Percentiles rank a stretch among this genome's conserved stretches.
These are phyloP conservation scores for Takifugu rubripes DNA, from an alignment of 2,797 vertebrate genomes.

Conservation along the genomic window DNA sequence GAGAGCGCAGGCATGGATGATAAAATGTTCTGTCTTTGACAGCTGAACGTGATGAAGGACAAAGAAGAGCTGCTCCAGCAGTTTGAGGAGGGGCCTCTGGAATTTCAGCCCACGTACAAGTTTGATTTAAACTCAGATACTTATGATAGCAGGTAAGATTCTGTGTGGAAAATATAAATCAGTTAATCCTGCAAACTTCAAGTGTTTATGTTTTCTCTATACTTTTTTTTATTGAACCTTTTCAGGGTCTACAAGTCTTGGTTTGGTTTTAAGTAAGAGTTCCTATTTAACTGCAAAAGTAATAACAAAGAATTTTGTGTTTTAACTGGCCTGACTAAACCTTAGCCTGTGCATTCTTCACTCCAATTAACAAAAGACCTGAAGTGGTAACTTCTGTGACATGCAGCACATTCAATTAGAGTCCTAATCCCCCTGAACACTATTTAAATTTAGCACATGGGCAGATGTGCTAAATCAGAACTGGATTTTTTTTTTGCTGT, in stretches of 20 bases:
- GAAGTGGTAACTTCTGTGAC: conserved; percentile 3
- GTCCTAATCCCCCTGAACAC: background rate
- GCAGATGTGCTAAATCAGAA: background rate
- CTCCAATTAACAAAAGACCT: conserved; percentile 15
- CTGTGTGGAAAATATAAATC: background rate
- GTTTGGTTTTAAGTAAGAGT: conserved; percentile 85
- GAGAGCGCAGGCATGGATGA: background rate
- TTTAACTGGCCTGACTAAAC: conserved; percentile 18
- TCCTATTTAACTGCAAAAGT: conserved; percentile 16
- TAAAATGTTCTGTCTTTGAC: conserved; percentile 26
- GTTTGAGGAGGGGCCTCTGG: conserved; percentile 89
- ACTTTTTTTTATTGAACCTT: conserved; percentile 46
- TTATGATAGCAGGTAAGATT: conserved; percentile 90
- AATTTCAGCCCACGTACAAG: conserved; percentile 95
- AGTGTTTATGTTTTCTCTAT: conserved; percentile 1
- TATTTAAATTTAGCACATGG: conserved; percentile 4
- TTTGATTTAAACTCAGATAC: conserved; percentile 86
- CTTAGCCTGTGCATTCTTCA: conserved; percentile 2
- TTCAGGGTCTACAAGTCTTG: conserved; percentile 81
- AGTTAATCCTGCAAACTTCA: background rate
- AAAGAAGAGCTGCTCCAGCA: conserved; percentile 81
- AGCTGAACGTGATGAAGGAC: conserved; percentile 90
- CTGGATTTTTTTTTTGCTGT: conserved; percentile 4
- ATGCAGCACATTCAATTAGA: background rate
- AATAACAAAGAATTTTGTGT: background rate